Percentiles rank a stretch among this genome's conserved stretches.
Evolutionary conservation across 2,888 invertebrate species (phyloP).

Genomic region (Nephrotoma appendiculata): DNA sequence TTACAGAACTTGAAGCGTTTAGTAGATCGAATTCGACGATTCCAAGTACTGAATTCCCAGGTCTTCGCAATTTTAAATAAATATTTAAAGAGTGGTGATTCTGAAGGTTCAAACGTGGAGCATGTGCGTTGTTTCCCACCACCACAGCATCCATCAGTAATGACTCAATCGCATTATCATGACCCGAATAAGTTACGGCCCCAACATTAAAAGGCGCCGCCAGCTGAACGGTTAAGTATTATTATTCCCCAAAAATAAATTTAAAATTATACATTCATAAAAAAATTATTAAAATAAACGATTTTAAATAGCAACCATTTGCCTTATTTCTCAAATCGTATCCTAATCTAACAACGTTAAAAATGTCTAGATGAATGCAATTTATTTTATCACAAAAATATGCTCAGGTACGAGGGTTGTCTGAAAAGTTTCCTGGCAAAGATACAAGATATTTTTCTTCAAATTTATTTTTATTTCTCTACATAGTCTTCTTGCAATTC

Average conservation of each 20-base stretch:
- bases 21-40: conserved; percentile 94
- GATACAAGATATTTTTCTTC: too few species aligned
- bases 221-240: not conserved
- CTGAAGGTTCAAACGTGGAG: conserved; percentile 76
- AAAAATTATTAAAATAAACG: not conserved
- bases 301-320: not conserved
- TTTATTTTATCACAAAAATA: too few species aligned
- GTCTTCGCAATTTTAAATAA: conserved; percentile 92
- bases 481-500: too few species aligned
- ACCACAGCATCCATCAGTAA: conserved; percentile 61
- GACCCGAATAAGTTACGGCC: conserved; percentile 40
- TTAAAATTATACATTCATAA: not conserved
- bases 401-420: too few species aligned
- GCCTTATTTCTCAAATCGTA: not conserved
- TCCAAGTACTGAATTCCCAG: conserved; percentile 96
- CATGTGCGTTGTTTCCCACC: conserved; percentile 96
- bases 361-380: too few species aligned
- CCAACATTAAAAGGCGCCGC: not conserved
- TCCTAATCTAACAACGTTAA: too few species aligned
- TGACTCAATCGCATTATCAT: conserved; percentile 41
- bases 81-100: conserved; percentile 74
- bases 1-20: conserved; percentile 81
- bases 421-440: too few species aligned
- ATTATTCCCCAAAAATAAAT: not conserved
- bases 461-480: too few species aligned